Conservation (phyloP, 2,797 vertebrate species). For the Sebastes baramenuke region DNA sequence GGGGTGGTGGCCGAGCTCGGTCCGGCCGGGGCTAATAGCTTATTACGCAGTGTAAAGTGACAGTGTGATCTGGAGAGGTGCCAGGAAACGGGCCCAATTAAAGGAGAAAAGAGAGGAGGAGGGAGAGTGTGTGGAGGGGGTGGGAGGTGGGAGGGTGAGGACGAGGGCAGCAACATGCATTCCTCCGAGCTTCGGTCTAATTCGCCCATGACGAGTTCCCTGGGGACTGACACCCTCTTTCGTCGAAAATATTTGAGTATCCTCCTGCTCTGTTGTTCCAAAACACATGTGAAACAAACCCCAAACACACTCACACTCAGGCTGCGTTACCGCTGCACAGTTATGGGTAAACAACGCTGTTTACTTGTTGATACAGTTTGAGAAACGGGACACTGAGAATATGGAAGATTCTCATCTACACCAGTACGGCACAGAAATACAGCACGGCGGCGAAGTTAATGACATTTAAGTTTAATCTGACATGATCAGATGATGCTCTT, state of each 20-base stretch:
- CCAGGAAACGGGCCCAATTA: conserved; percentile 91
- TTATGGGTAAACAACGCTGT: conserved; percentile 56
- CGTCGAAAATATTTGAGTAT: conserved; percentile 51
- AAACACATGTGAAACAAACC: conserved; percentile 50
- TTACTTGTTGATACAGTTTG: conserved; percentile 59
- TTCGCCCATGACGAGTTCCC: conserved; percentile 58
- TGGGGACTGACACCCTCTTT: conserved; percentile 54
- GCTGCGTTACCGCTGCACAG: not conserved
- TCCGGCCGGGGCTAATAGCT: conserved; percentile 89
- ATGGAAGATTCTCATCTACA: conserved; percentile 2
- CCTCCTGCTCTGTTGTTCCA: conserved; percentile 49
- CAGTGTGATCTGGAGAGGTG: conserved; percentile 87
- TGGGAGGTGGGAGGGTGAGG: conserved; percentile 31
- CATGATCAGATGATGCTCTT: not conserved
- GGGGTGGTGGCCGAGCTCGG: conserved; percentile 82
- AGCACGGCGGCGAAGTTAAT: not conserved
- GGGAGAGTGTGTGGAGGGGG: conserved; percentile 8
- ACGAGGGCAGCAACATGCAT: conserved; percentile 63
- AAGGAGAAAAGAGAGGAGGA: conserved; percentile 74
- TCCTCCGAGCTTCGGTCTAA: conserved; percentile 63
- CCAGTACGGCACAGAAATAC: not conserved
- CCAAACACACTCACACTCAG: conserved; percentile 36
- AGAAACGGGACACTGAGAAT: conserved; percentile 29
- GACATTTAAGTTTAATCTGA: not conserved
- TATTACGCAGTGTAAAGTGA: conserved; percentile 91